Conservation (phyloP, 2,888 invertebrate species). For the Timema podura region DNA sequence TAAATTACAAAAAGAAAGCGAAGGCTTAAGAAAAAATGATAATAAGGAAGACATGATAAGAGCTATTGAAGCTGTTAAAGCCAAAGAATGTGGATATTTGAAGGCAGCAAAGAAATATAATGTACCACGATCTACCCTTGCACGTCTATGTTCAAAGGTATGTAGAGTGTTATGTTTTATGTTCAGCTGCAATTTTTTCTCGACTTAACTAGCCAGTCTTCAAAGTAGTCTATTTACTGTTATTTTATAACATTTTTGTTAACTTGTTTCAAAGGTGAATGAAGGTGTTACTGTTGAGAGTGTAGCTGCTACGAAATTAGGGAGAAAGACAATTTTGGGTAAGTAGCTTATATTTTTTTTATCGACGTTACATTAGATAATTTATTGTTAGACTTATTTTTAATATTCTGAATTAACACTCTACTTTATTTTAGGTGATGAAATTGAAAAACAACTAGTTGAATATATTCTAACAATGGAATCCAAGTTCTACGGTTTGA, state of each 20-base stretch:
- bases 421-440: constrained; percentile 5
- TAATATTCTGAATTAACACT: not conserved
- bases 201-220: too few species aligned
- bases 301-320: constrained; percentile 11
- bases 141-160: constrained; percentile 1
- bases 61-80: constrained; percentile 8
- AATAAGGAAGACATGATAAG: constrained; percentile 9
- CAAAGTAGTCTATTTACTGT: not conserved
- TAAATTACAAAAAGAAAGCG: not conserved
- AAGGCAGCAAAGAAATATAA: constrained; percentile 2
- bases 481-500: constrained; percentile 9
- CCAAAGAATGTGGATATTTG: not conserved
- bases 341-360: not conserved
- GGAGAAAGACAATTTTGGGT: constrained; percentile 15
- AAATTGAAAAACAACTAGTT: constrained; percentile 15
- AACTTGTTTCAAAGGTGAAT: not conserved
- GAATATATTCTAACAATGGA: not conserved
- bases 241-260: not conserved
- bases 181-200: not conserved
- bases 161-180: not conserved
- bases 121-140: constrained; percentile 12
- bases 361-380: not conserved
- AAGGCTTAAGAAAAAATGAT: constrained; percentile 2
- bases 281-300: not conserved
- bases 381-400: not conserved